Base-by-base conservation (phyloP, 2,113 vertebrate species). In the Sitta europaea region DNA sequence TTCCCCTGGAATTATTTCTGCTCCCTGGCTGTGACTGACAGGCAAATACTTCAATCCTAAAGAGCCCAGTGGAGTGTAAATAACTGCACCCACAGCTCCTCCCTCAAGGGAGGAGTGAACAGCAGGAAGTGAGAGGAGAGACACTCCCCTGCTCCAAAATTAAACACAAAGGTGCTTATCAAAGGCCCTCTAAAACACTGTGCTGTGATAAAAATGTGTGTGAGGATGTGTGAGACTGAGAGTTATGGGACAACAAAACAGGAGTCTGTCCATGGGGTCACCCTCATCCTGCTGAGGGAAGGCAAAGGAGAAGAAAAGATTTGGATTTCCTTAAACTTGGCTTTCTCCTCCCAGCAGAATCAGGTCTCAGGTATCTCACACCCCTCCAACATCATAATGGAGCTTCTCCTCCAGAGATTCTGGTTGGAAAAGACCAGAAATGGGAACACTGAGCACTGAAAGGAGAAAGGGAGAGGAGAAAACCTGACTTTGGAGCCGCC, bases 261-360 rank as follows among this genome's bases (percentile, higher is more conserved):
- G 38, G 29, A 65, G 10, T 18, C 14, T 6, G 28, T 21, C 75
- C 21, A 1, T 12, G 43, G 48, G 54, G 51, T 20, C 54, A 61
- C 28, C 48, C 61, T 25, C 51, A 19, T 22, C n/a, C 70, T 71
- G 77, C 81, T 65, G 12, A 14, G 33, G 13, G 35, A 35, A 66
- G 28, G 54, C 16, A 33, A 27, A 45, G 51, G 43, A 6, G 31
- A 55, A 76, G 43, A 6, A 31, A 55, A 76, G 19, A 31, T 13
- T 0, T 40, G 50, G 1, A 40, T 76, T 48, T 75, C 48, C 53
- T 23, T 6, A 8, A 55, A 47, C 1, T 4, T 3, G 12, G 29
- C 14, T 33, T 67, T 75, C 53, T 91, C 80, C 45, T 57, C 18
- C 43, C 48, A 79, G 66, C 48, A 80, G 45, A 57, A 59, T 4